These are phyloP conservation scores for Hydrocynus forskahlii DNA, from an alignment of 2,797 vertebrate species.

Conservation along the genomic window DNA sequence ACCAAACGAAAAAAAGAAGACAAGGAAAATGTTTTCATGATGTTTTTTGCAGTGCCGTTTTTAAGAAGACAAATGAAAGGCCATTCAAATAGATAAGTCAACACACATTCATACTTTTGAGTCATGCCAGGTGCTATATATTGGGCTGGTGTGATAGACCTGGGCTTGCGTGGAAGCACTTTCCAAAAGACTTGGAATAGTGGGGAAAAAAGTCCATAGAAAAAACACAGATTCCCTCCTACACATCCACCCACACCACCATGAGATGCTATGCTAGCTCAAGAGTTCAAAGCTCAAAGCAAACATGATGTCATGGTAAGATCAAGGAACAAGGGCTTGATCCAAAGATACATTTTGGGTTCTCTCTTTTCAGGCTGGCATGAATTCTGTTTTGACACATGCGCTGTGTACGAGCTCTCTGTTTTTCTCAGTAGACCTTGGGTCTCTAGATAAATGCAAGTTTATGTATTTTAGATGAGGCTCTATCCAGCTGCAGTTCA, in stretches of 20 bases:
- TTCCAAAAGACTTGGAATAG: constrained; percentile 8
- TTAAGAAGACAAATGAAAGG: neutral
- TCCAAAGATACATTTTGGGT: constrained; percentile 3
- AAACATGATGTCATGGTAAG: constrained; percentile 28
- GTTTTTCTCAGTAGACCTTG: constrained; percentile 7
- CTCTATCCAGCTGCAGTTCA: constrained; percentile 25
- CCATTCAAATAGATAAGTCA: neutral
- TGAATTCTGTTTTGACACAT: constrained; percentile 27
- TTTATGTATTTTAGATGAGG: constrained; percentile 43
- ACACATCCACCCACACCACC: constrained; percentile 27
- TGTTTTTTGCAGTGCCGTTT: constrained; percentile 9
- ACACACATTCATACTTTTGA: neutral
- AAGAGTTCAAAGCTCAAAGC: constrained; percentile 21
- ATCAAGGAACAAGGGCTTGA: constrained; percentile 33
- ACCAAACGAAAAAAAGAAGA: constrained; percentile 9
- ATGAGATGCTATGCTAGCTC: constrained; percentile 12
- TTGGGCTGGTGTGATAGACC: neutral
- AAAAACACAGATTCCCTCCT: constrained; percentile 22
- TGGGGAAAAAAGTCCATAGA: constrained; percentile 17
- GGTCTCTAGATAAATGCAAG: constrained; percentile 31
- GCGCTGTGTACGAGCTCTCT: constrained; percentile 26
- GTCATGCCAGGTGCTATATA: neutral
- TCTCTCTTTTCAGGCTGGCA: constrained; percentile 13
- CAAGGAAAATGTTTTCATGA: constrained; percentile 10
- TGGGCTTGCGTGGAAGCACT: neutral